Percentiles rank a stretch among this genome's conserved stretches.
Evolutionary conservation across 2,113 vertebrate species (phyloP).

Genomic region (Pseudopodoces humilis): DNA sequence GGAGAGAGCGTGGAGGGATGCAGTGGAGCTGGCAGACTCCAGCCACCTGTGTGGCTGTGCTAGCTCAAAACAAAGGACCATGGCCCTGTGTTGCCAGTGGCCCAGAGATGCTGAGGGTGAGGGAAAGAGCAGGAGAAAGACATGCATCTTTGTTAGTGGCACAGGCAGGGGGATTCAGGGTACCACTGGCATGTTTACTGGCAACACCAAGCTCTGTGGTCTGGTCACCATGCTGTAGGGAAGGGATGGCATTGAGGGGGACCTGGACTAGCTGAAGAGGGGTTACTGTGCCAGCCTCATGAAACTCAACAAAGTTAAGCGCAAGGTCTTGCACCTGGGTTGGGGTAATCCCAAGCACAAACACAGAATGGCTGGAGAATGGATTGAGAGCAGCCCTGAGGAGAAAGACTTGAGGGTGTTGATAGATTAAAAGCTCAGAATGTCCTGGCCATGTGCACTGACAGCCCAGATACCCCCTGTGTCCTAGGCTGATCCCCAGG

Average conservation of each 20-base stretch:
- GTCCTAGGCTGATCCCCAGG: not conserved
- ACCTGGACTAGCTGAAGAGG: not conserved
- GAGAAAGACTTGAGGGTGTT: not conserved
- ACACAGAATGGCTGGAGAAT: not conserved
- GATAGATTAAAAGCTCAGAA: not conserved
- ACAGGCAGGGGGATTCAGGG: not conserved
- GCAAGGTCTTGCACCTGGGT: not conserved
- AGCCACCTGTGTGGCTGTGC: not conserved
- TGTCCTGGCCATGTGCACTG: not conserved
- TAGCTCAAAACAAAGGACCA: not conserved
- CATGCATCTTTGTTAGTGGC: fast-evolving
- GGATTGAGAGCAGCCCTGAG: not conserved
- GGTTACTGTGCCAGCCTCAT: too few species aligned
- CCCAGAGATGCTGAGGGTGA: not conserved
- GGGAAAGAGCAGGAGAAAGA: not conserved
- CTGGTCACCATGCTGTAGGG: not conserved
- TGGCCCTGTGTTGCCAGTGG: fast-evolving
- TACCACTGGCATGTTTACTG: too few species aligned
- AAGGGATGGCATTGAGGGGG: not conserved
- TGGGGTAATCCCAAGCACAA: not conserved
- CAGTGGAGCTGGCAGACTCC: not conserved
- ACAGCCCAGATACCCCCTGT: not conserved
- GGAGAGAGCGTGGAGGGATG: not conserved
- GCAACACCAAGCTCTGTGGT: not conserved
- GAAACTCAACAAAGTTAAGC: not conserved